Evolutionary conservation across 1,140 invertebrate genomes (phyloP), one percentile per base, ranked within the genome.

Genomic region (Acromyrmex echinatior): DNA sequence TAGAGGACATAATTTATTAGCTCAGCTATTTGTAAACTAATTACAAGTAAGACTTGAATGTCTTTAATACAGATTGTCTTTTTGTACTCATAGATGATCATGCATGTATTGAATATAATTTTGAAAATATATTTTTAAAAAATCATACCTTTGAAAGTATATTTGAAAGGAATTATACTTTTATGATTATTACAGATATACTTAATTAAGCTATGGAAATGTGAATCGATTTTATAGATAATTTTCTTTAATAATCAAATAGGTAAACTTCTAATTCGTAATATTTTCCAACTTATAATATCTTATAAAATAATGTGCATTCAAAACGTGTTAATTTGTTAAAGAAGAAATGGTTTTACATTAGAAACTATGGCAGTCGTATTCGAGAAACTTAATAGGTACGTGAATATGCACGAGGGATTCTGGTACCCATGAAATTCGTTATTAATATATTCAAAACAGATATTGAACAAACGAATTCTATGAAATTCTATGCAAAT

Each of bases 401-500:
- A 65, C 88, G 93, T 93, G 92, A 93, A 94, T 94, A 93, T 92
- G 91, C 90, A 94, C 88, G 79, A 91, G 79, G 86, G 88, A 84
- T 82, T 84, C 56, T 91, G 92, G 93, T 91, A 88, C 89, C 93
- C 92, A 93, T 93, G 93, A 92, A 93, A 93, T 93, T 93, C 91
- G 88, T 93, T 93, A 93, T 94, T 93, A 93, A 92, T 93, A 91
- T 92, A 93, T 93, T 93, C 92, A 91, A 92, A 93, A 92, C 91
- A 90, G 90, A 89, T 92, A 93, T 93, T 90, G 87, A 93, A 87
- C 90, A 90, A 91, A 92, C 88, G 91, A 92, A 93, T 94, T 88
- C 76, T 89, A 90, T 28, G 68, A 6, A 70, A 70, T 70, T 70
- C 74, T 92, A 93, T 92, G 93, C 90, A 92, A 93, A 92, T 92